phyloP scores from a whole-genome alignment of 1,140 invertebrate species.

The Solen grandis region DNA sequence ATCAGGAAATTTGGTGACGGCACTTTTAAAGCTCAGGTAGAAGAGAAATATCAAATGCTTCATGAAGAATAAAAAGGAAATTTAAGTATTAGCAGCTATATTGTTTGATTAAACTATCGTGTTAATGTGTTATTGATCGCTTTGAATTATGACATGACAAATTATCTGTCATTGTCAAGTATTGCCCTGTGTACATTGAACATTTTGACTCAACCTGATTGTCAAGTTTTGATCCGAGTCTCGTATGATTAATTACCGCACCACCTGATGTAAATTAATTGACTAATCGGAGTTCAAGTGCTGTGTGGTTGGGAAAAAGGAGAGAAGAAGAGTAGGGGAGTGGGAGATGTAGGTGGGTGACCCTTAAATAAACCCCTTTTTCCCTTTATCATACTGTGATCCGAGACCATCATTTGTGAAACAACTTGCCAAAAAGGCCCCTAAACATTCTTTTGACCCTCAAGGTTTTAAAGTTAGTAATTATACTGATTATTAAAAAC shows the following conservation, averaged over 20 bases:
- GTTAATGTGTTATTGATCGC: slow-evolving; percentile 34
- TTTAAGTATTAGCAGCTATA: slow-evolving; percentile 1
- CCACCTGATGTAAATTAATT: slow-evolving; percentile 30
- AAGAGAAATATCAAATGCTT: not conserved
- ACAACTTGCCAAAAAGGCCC: too few relatives aligned
- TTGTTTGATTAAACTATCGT: slow-evolving; percentile 33
- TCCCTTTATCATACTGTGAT: too few relatives aligned
- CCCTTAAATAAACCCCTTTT: too few relatives aligned
- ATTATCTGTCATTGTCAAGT: slow-evolving; percentile 37
- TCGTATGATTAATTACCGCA: slow-evolving; percentile 26
- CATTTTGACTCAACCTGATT: not conserved
- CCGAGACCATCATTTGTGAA: too few relatives aligned
- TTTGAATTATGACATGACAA: slow-evolving; percentile 52
- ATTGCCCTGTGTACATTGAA: slow-evolving; percentile 30
- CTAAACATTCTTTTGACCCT: too few relatives aligned
- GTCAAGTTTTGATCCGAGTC: slow-evolving; percentile 7
- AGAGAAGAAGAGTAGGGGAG: too few relatives aligned
- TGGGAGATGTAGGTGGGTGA: too few relatives aligned
- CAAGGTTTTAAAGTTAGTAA: too few relatives aligned
- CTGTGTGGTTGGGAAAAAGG: too few relatives aligned
- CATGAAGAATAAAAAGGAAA: slow-evolving; percentile 6
- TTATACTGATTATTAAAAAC: too few relatives aligned
- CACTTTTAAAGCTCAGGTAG: not conserved
- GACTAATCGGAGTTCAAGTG: not conserved
- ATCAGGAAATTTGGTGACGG: not conserved